Evolutionary conservation across 2,797 vertebrate genomes (phyloP), one percentile per base, ranked within the genome.

Genomic region (Micrastur ruficollis): DNA sequence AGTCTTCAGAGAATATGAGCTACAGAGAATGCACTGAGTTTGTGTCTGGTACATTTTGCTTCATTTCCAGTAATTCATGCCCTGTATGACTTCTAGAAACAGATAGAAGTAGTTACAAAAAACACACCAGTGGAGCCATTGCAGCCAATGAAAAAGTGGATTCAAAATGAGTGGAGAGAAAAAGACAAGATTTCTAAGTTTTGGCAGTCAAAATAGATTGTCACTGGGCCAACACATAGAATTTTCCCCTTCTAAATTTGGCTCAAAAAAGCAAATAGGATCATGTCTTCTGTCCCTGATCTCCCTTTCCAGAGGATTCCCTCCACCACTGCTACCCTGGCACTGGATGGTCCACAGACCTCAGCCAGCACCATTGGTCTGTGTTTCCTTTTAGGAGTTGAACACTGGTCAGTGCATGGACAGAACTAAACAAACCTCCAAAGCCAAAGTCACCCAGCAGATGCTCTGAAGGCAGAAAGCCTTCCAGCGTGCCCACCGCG

Each of bases 21-120:
- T 81, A 61, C 9, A 89, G 84, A 95, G 84, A 83, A 93, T 86
- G 90, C 1, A 9, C 68, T 86, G 93, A 93, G 65, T 92, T 91
- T 94, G 81, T 91, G 96, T 96, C 96, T 97, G 86, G 72, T 93
- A 76, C 56, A 36, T 93, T 95, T 95, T 92, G 56, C 83, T 92
- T 95, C 22, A 53, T 93, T 95, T 95, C 90, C 84, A 91, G 92
- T 72, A 81, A 90, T 79, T 92, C 65, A 44, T 72, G 46, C 68
- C 55, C 53, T 34, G 29, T 34, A 74, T 12, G 31, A 65, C 61
- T 85, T 95, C 86, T 89, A 94, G 84, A 92, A 94, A 55, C 68
- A 67, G 67, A 90, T 3, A 93, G 47, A 87, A 92, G 18, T 14
- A 53, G n/a, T 68, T 82, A 49, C 13, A 21, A 73, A 89, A 89